Conservation (phyloP, 2,113 vertebrate species). For the Forbesichthys papilliferus region DNA sequence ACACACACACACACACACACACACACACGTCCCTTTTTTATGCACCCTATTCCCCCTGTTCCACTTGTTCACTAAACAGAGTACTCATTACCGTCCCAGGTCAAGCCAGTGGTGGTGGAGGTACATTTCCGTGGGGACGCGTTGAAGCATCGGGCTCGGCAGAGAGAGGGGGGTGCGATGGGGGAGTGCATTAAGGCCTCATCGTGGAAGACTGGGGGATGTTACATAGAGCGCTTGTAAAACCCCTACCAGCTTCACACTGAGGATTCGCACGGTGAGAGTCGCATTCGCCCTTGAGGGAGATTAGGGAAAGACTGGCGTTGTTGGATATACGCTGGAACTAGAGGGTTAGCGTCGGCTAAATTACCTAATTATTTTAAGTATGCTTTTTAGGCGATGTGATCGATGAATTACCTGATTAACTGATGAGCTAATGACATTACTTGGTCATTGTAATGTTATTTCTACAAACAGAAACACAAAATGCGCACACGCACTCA, state of each 20-base stretch:
- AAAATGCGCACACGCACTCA: constrained; percentile 6
- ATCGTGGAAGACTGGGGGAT: no score
- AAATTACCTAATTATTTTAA: no score
- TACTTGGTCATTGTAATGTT: neutral
- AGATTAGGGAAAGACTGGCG: no score
- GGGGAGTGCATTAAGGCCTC: neutral
- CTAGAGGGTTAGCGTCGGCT: no score
- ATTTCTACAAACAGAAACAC: neutral
- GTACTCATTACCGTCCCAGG: constrained; percentile 23
- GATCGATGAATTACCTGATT: no score
- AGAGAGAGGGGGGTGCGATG: neutral
- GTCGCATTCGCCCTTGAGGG: no score
- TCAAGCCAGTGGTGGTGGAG: constrained; percentile 21
- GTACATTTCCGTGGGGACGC: constrained; percentile 27
- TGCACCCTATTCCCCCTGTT: constrained; percentile 5
- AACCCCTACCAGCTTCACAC: neutral
- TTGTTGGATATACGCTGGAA: no score
- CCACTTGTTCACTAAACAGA: constrained; percentile 15
- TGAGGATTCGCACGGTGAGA: neutral
- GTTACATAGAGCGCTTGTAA: neutral
- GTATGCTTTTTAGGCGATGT: no score
- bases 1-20: neutral
- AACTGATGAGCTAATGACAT: no score
- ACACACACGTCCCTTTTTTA: neutral
- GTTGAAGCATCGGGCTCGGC: neutral